Base-by-base conservation (phyloP, 2,888 invertebrate genomes). In the Aspidapion aeneum region DNA sequence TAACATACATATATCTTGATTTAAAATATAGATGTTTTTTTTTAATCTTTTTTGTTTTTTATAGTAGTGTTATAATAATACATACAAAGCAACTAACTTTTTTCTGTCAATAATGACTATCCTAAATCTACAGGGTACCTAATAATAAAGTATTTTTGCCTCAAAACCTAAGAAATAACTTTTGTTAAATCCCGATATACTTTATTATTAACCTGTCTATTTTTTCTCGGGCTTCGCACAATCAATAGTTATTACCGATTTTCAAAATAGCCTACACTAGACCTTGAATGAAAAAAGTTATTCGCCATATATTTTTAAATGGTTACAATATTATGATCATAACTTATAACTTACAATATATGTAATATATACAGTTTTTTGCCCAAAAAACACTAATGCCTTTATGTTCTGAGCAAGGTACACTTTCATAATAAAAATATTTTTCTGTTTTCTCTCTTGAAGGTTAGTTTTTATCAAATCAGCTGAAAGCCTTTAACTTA, bases 1-100 rank as follows among this genome's bases (percentile, higher is more conserved):
- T 77, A 75, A 77, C 76, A 77, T 76, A 77, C 74, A 78, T 75
- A 76, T 76, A 78, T 18, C 17, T 72, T 78, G 75, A 77, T 73
- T 79, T 75, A 79, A 78, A 69, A 69, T 69, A 69, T 64, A 63
- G 52, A 52, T n/a, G n/a, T 52, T 52, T 52, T 52, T 52, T 52
- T 9, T 9, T 52, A 5, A 9, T 52, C 52, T 7, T 52, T 52
- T 52, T 52, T 35, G 3, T 35, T 35, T 7, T 35, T 7, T 3
- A 7, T 7, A 12, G 35, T 35, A 35, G 35, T 35, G 35, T 35
- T 35, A 35, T 35, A 35, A 35, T 35, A 3, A 35, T 35, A 35
- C 3, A 35, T 35, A 35, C 35, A 35, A 12, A 35, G 12, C 35
- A 35, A 7, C 12, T 35, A 12, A 35, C 35, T 7, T 35, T 35